A percentile compares a stretch with the other conserved stretches of the same genome.
phyloP scores from a whole-genome alignment of 2,797 vertebrate genomes.

The Natrix natrix region DNA sequence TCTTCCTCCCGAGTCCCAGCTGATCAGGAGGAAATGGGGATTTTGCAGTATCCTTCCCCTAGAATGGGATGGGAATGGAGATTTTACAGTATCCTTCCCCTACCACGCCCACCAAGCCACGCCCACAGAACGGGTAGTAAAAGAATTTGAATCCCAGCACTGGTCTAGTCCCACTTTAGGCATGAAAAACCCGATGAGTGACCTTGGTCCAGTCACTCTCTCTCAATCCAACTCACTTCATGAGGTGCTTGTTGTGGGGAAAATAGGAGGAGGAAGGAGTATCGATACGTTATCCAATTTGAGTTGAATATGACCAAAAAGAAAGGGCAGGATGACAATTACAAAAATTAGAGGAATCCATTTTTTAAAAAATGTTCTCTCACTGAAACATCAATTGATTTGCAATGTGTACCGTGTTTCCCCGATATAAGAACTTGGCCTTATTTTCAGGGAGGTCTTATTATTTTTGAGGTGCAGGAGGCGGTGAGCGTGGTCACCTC shows the following conservation, averaged over 20 bases:
- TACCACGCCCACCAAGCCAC: too few relatives aligned
- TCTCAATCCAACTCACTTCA: not conserved
- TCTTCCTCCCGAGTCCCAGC: too few relatives aligned
- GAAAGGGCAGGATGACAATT: not conserved
- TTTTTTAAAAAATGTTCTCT: not conserved
- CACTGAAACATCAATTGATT: not conserved
- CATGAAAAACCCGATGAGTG: not conserved
- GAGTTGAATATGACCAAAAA: not conserved
- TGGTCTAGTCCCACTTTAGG: not conserved
- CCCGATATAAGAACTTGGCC: too few relatives aligned
- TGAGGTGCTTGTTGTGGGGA: not conserved
- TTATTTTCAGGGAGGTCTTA: too few relatives aligned
- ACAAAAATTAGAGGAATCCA: not conserved
- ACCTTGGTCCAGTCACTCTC: not conserved
- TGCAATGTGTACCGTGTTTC: not conserved
- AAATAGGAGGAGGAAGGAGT: not conserved
- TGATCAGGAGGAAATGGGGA: too few relatives aligned
- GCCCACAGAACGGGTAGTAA: too few relatives aligned
- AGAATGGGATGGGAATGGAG: too few relatives aligned
- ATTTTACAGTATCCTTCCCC: too few relatives aligned
- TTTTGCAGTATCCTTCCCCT: too few relatives aligned
- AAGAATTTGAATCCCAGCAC: too few relatives aligned
- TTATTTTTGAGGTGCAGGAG: too few relatives aligned
- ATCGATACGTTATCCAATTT: not conserved
- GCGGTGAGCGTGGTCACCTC: too few relatives aligned